A percentile compares a stretch with the other conserved stretches of the same genome.
These are phyloP conservation scores for Polydrusus pterygomalis DNA, from an alignment of 2,888 invertebrate species.

Conservation along the genomic window DNA sequence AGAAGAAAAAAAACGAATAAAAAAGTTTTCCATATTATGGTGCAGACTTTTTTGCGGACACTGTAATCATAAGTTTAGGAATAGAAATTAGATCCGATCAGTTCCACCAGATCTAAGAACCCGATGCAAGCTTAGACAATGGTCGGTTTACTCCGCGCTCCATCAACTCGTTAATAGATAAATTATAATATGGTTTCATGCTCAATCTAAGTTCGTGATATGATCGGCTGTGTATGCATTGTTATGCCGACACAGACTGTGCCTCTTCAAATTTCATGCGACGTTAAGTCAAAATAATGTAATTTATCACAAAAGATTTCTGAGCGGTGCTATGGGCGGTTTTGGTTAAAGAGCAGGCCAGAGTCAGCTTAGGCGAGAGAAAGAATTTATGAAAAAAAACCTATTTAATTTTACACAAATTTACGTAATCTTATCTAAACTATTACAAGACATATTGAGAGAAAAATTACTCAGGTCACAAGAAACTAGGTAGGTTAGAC, in stretches of 20 bases:
- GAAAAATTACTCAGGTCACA: too few relatives aligned
- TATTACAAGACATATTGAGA: too few relatives aligned
- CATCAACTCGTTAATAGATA: constrained; percentile 71
- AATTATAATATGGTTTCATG: constrained; percentile 72
- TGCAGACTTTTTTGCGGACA: too few relatives aligned
- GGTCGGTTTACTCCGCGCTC: constrained; percentile 60
- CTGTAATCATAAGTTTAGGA: too few relatives aligned
- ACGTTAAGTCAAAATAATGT: constrained; percentile 72
- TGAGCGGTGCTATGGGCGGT: constrained; percentile 17
- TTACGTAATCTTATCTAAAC: too few relatives aligned
- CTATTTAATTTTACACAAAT: too few relatives aligned
- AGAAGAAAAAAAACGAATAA: too few relatives aligned
- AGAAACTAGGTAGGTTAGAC: too few relatives aligned
- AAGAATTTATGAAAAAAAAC: too few relatives aligned
- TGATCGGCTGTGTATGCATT: constrained; percentile 69
- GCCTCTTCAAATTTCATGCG: constrained; percentile 73
- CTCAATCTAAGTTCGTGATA: constrained; percentile 70
- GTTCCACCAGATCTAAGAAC: too few relatives aligned
- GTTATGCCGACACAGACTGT: constrained; percentile 70
- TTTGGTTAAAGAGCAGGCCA: neutral
- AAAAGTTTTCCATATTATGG: too few relatives aligned
- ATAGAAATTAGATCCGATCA: too few relatives aligned
- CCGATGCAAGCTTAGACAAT: constrained; percentile 63
- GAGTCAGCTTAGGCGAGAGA: neutral
- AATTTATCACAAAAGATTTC: constrained; percentile 68